phyloP scores from a whole-genome alignment of 2,888 invertebrate genomes.

The Timema cristinae region DNA sequence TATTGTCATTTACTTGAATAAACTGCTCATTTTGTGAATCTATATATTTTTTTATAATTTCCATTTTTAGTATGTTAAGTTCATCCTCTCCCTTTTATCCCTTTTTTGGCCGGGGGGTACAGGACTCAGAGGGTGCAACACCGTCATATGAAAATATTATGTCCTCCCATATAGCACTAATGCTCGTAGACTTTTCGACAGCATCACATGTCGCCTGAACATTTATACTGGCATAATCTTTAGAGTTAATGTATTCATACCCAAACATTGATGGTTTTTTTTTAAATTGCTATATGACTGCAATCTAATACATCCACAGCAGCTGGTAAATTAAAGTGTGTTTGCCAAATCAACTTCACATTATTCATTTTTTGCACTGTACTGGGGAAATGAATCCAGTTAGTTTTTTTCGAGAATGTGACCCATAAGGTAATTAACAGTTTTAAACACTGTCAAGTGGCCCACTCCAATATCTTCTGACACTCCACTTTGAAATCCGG shows the following conservation, averaged over 20 bases:
- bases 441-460: too few relatives aligned
- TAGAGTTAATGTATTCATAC: constrained; percentile 12
- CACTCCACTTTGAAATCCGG: constrained; percentile 2
- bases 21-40: too few relatives aligned
- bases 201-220: constrained; percentile 1
- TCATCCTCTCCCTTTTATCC: too few relatives aligned
- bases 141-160: too few relatives aligned
- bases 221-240: constrained; percentile 19
- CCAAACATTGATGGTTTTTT: not conserved
- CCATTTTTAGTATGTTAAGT: too few relatives aligned
- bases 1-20: too few relatives aligned
- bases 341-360: not conserved
- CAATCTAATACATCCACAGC: constrained; percentile 6
- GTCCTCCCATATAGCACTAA: constrained; percentile 39
- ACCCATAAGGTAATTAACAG: not conserved
- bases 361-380: not conserved
- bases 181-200: not conserved
- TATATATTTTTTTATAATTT: too few relatives aligned
- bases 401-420: not conserved
- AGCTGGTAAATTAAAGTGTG: constrained; percentile 1
- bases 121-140: too few relatives aligned
- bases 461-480: too few relatives aligned
- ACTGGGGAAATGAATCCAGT: not conserved
- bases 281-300: not conserved
- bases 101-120: too few relatives aligned